Evolutionary conservation across 2,888 invertebrate species (phyloP), one percentile per base, ranked within the genome.

Genomic region (Formica aserva): DNA sequence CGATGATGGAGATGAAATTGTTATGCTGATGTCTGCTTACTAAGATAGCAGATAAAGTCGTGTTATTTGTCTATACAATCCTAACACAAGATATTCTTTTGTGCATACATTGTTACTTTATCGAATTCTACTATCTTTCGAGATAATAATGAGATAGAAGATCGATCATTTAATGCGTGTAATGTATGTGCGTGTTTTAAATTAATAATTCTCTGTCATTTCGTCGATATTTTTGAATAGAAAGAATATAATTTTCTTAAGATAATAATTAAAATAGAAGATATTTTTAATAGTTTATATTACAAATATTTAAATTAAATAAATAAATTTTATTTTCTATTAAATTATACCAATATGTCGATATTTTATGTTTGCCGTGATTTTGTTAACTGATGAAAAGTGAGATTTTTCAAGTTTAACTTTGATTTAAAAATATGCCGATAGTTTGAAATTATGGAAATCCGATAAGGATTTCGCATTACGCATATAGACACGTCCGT

Each of bases 1-100:
- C 78, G 78, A 71, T 78, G 72, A 80, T 72, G 72, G 78, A 80
- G 78, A 72, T 26, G 60, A 38, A 80, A 80, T 80, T 80, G 78
- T 80, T 80, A 80, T 80, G 78, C 72, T 60, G 78, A 80, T 80
- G 60, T 80, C 41, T 38, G 57, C 60, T 72, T 32, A 29, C 60
- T 72, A 72, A 80, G 78, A 80, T 35, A 45, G 57, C 60, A 9
- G 41, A 78, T 71, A 78, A 71, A 60, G 4, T 57, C 78, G 32
- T 18, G 45, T 72, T 72, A 80, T 80, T 80, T 80, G 72, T 80
- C 77, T 29, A 26, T 26, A 69, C 38, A 38, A 67, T 67, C 29
- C 55, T 45, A 69, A 69, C 69, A 29, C 41, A 67, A 18, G 38
- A 18, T 52, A 35, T 3, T 18, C 9, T 9, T 35, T 13, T 8